These are phyloP conservation scores for Metopia argyrocephala DNA, from an alignment of 2,888 invertebrate genomes.

Conservation along the genomic window DNA sequence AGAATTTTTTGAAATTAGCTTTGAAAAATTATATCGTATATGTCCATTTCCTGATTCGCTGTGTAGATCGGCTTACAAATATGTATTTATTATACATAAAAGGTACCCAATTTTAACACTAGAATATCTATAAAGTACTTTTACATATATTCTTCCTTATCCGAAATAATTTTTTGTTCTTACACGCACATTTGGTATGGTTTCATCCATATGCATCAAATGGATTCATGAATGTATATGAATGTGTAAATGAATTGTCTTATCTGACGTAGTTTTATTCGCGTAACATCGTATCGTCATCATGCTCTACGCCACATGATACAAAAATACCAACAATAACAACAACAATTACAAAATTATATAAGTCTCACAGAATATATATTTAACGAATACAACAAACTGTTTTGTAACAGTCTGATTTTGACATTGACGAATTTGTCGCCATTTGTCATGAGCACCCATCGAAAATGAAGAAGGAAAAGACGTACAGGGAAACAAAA, in stretches of 20 bases:
- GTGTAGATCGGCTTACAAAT: too few relatives aligned
- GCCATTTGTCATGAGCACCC: slow-evolving; percentile 78
- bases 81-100: too few relatives aligned
- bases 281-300: slow-evolving; percentile 55
- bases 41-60: too few relatives aligned
- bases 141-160: too few relatives aligned
- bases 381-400: slow-evolving; percentile 61
- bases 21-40: too few relatives aligned
- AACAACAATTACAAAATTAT: neutral
- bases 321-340: slow-evolving; percentile 29
- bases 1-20: too few relatives aligned
- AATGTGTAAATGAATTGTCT: neutral
- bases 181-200: too few relatives aligned
- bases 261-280: slow-evolving; percentile 18
- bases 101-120: too few relatives aligned
- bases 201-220: too few relatives aligned
- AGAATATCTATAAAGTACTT: too few relatives aligned
- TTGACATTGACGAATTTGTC: slow-evolving; percentile 79
- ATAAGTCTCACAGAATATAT: slow-evolving; percentile 19
- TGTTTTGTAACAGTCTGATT: slow-evolving; percentile 79
- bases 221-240: neutral
- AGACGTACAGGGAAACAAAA: slow-evolving; percentile 65
- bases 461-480: slow-evolving; percentile 71
- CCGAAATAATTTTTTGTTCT: too few relatives aligned
- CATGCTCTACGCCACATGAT: slow-evolving; percentile 59